Base-by-base conservation (phyloP, 2,888 invertebrate genomes). In the Melieria omissa region DNA sequence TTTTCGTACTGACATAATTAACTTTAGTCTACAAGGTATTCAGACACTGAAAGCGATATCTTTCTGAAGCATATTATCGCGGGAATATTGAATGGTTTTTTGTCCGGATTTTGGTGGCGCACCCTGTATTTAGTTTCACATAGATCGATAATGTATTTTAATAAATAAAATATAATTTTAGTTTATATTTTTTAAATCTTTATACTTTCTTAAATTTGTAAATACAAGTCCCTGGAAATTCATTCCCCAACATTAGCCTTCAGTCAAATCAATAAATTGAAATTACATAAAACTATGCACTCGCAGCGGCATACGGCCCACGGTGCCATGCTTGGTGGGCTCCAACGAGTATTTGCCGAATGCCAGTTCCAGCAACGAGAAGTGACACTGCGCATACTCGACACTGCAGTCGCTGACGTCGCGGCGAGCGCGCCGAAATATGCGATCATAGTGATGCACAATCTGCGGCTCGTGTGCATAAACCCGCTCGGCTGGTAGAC, bases 311-410 rank as follows among this genome's bases (percentile, higher is more conserved):
- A 73, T 73, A n/a, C 12, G 5, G 9, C 52, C 9, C 0, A 12
- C 49, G 49, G 10, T 14, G 12, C 55, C 61, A 0, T 69, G 41
- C n/a, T 55, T 81, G 0, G 78, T 78, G 0, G 83, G 76, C 4
- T 77, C 78, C 4, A 79, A 75, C 12, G 81, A 81, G 75, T 86
- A 85, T 49, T 83, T 88, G 4, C 93, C 93, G 77, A 93, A 87
- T 5, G 92, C 93, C 84, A 93, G 84, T 80, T 93, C 92, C 65
- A 94, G 88, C 75, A 94, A 83, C 0, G 94, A 94, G 79, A 94
- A 88, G 8, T 91, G 91, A 83, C 94, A 94, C 14, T 86, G 86
- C 72, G 89, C 89, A 80, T 89, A 90, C 79, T 88, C 86, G 65
- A 83, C 78, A 3, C 88, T 87, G 80, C 94, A 94, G 76, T 90